Percentiles rank a stretch among this genome's conserved stretches.
phyloP scores from a whole-genome alignment of 2,797 vertebrate species.

The Nyctibius grandis region DNA sequence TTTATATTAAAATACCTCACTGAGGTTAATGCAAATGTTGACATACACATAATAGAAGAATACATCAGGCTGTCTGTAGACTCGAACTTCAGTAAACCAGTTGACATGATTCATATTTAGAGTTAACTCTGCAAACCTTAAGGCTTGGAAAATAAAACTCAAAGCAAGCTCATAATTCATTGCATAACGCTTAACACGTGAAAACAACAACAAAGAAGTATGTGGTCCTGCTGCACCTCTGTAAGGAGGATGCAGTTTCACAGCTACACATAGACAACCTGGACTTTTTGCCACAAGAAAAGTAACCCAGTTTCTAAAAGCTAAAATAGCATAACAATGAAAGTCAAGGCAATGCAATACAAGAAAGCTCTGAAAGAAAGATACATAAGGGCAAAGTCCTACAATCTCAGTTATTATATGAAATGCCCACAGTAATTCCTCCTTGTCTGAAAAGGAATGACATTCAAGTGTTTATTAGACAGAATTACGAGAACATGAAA shows the following conservation, averaged over 20 bases:
- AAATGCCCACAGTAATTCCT: neutral
- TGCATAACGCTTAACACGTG: neutral
- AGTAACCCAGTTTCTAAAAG: neutral
- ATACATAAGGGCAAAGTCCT: neutral
- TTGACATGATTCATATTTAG: neutral
- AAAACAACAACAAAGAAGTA: neutral
- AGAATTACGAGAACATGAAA: neutral
- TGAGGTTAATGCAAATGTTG: neutral
- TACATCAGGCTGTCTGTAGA: neutral
- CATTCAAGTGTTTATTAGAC: neutral
- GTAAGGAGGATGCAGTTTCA: neutral
- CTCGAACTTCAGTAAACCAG: neutral
- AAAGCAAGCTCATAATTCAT: neutral
- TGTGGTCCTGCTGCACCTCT: neutral
- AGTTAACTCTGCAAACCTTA: neutral
- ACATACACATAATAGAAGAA: rapidly evolving
- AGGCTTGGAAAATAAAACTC: neutral
- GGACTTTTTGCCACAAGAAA: neutral
- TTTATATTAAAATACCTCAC: neutral
- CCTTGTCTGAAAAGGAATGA: neutral
- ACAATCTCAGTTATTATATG: neutral
- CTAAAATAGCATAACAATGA: neutral
- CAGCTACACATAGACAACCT: neutral
- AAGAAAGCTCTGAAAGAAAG: neutral
- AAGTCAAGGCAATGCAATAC: neutral